Base-by-base conservation (phyloP, 2,888 invertebrate species). In the Caenorhabditis sp. region DNA sequence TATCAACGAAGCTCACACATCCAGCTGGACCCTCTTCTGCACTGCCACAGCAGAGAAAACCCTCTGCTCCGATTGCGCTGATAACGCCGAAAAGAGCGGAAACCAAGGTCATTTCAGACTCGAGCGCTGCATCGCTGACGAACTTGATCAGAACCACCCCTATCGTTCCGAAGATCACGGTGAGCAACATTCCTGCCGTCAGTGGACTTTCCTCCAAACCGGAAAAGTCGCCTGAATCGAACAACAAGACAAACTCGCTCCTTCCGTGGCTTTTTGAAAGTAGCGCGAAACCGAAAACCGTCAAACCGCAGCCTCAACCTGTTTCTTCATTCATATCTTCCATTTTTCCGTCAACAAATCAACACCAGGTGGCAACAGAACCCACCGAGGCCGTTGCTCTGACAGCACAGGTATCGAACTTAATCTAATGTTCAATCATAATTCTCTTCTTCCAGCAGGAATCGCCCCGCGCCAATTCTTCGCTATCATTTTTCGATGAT, bases 401-500 rank as follows among this genome's bases (percentile, higher is more conserved):
- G 19, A 5, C 12, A 22, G 7, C 76, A 49, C 66, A 75, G 64
- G 66, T 75, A 47, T 24, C 14, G n/a, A 28, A 8, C 16, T 58
- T 14, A 24, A n/a, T n/a, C n/a, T 19, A 8, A 1, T 6, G 1
- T 6, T 22, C 10, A 14, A 12, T 19, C 19, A 54, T 22, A 51
- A 51, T 51, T 35, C 2, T 35, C 4, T 51, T 31, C 28, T 59
- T 56, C 49, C 24, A 54, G 51, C 69, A 68, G 41, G 69, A 61
- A 4, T 68, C 76, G 5, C 82, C 84, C 14, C 63, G 79, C 1
- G 66, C 82, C 2, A 58, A 75, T 14, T 63, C 75, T 2, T 70
- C 84, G 5, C 19, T 76, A n/a, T 76, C 61, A 31, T 56, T 84
- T n/a, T 72, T 84, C 26, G 84, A 80, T 10, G 83, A 80, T 59